A percentile compares a stretch with the other conserved stretches of the same genome.
Conservation (phyloP, 2,113 vertebrate species). For the Osmerus eperlanus region DNA sequence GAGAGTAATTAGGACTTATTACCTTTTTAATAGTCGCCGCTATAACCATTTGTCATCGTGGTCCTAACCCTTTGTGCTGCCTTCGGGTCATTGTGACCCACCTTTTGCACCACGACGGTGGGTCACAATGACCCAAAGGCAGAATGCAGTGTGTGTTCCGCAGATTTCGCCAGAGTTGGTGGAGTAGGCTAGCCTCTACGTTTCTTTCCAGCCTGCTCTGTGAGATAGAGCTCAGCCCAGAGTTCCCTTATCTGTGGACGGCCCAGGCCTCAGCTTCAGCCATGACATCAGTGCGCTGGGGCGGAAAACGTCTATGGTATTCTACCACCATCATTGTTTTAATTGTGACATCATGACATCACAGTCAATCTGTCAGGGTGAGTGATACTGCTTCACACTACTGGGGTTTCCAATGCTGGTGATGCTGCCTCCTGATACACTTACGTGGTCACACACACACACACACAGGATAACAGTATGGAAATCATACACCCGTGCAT, state of each 20-base stretch:
- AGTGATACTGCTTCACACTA: slow-evolving; percentile 34
- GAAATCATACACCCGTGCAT: background rate
- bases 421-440: background rate
- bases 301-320: slow-evolving; percentile 45
- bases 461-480: background rate
- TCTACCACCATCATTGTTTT: slow-evolving; percentile 48
- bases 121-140: background rate
- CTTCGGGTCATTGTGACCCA: too few species aligned
- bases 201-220: slow-evolving; percentile 43
- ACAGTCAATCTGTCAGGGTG: slow-evolving; percentile 39
- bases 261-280: slow-evolving; percentile 32
- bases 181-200: slow-evolving; percentile 25
- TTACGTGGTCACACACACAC: background rate
- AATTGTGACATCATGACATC: slow-evolving; percentile 46
- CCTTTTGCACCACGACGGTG: too few species aligned
- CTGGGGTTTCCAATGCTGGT: background rate
- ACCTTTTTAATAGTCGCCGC: slow-evolving; percentile 10
- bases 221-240: slow-evolving; percentile 20
- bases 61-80: background rate
- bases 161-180: slow-evolving; percentile 11
- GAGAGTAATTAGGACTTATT: slow-evolving; percentile 23
- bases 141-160: slow-evolving; percentile 16
- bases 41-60: slow-evolving; percentile 25
- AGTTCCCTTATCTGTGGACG: slow-evolving; percentile 43
- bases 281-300: slow-evolving; percentile 57